These are phyloP conservation scores for Melieria crassipennis DNA, from an alignment of 2,888 invertebrate species.

Conservation along the genomic window DNA sequence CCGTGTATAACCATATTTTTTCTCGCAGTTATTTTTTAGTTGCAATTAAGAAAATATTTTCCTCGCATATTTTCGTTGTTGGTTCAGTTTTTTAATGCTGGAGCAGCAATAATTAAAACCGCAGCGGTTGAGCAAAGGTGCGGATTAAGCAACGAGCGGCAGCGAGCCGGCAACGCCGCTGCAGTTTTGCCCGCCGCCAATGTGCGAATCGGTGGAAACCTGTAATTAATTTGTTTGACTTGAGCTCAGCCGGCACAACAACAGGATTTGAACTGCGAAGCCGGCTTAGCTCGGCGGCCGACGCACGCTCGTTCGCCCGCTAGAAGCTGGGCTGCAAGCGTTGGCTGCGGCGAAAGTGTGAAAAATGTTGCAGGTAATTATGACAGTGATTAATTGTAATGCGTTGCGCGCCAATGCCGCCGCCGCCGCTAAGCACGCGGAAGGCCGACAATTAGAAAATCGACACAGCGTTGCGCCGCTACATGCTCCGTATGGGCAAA, in stretches of 20 bases:
- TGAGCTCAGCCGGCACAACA: too few relatives aligned
- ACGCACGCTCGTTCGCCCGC: too few relatives aligned
- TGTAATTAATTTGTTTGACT: too few relatives aligned
- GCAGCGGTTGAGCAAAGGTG: not conserved
- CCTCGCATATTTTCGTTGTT: not conserved
- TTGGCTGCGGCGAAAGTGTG: slow-evolving; percentile 18
- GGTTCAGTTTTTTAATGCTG: not conserved
- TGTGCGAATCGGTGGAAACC: too few relatives aligned
- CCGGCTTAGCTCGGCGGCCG: too few relatives aligned
- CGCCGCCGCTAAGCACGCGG: not conserved
- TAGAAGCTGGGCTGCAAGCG: not conserved
- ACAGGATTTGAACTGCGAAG: too few relatives aligned
- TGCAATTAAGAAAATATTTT: slow-evolving; percentile 20
- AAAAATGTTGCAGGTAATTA: slow-evolving; percentile 27
- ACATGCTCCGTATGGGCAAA: too few relatives aligned
- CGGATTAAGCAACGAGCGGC: not conserved
- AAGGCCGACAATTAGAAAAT: not conserved
- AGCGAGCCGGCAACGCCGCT: not conserved
- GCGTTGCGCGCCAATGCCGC: slow-evolving; percentile 1
- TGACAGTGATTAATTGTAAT: slow-evolving; percentile 16
- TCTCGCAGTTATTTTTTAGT: slow-evolving; percentile 6
- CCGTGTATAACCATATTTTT: not conserved
- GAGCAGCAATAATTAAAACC: not conserved
- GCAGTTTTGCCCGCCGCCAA: too few relatives aligned
- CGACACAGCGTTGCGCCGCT: not conserved